Conservation (phyloP, 2,797 vertebrate species). For the Lerista edwardsae region DNA sequence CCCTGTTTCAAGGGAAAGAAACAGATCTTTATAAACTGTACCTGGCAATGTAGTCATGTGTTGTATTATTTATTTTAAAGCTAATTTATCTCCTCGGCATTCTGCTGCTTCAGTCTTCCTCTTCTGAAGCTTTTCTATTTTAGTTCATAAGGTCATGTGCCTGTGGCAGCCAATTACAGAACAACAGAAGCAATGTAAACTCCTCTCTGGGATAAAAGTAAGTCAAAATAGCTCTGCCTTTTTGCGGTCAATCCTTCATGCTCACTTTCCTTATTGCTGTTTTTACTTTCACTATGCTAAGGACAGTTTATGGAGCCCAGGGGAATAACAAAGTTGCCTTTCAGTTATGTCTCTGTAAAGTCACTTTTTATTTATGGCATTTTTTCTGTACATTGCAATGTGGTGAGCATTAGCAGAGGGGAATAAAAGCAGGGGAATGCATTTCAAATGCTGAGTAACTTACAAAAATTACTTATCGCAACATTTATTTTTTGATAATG, state of each 20-base stretch:
- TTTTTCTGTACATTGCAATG: constrained; percentile 39
- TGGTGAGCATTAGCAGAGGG: constrained; percentile 36
- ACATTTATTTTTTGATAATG: not conserved
- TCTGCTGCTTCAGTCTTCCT: constrained; percentile 65
- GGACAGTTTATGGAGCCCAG: not conserved
- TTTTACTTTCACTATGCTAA: constrained; percentile 16
- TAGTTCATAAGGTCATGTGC: constrained; percentile 67
- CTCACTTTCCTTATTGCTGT: constrained; percentile 18
- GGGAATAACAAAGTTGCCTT: constrained; percentile 43
- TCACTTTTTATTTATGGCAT: constrained; percentile 47
- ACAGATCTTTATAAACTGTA: not conserved
- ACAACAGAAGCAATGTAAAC: constrained; percentile 67
- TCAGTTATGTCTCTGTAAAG: not conserved
- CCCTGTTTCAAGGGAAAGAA: constrained; percentile 16
- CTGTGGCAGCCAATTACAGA: constrained; percentile 58
- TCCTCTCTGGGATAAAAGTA: constrained; percentile 74
- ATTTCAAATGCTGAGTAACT: constrained; percentile 31
- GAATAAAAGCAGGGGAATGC: constrained; percentile 29
- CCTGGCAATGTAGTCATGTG: not conserved
- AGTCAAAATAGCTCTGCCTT: constrained; percentile 69
- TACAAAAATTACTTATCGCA: constrained; percentile 23
- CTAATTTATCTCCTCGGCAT: constrained; percentile 38
- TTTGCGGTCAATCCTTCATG: constrained; percentile 57
- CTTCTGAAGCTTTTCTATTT: constrained; percentile 72
- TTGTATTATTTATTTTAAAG: not conserved